Conservation (phyloP, 1,140 invertebrate genomes). For the Zaprionus ghesquierei region DNA sequence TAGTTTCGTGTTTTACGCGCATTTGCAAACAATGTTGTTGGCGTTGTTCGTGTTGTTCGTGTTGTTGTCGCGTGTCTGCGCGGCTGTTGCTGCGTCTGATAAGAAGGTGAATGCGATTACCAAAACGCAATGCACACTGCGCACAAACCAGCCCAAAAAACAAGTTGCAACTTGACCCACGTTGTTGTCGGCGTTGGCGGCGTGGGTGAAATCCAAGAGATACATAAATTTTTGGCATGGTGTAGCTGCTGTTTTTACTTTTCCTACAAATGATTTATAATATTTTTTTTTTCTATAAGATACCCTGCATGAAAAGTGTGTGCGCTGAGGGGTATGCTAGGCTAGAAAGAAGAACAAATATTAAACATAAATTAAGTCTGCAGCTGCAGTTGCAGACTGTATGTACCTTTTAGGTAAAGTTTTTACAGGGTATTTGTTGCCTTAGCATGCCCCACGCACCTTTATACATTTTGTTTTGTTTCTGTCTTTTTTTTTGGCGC, state of each 20-base stretch:
- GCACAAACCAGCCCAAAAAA: constrained; percentile 39
- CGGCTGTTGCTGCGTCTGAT: constrained; percentile 21
- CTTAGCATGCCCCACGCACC: neutral
- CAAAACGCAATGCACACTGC: constrained; percentile 27
- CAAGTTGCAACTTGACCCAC: constrained; percentile 58
- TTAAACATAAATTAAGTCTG: too few species aligned
- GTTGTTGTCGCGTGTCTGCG: constrained; percentile 30
- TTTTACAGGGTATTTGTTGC: constrained; percentile 2
- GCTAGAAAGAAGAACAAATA: too few species aligned
- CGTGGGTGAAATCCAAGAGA: constrained; percentile 76
- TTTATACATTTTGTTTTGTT: constrained; percentile 12
- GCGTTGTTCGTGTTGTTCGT: constrained; percentile 4
- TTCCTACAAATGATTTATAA: constrained; percentile 68
- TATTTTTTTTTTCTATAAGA: constrained; percentile 25
- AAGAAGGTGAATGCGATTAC: constrained; percentile 51
- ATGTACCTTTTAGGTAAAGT: too few species aligned
- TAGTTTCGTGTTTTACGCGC: constrained; percentile 39
- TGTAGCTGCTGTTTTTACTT: constrained; percentile 73
- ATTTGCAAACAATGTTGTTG: constrained; percentile 45
- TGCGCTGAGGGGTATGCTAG: neutral
- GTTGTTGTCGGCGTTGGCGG: constrained; percentile 22
- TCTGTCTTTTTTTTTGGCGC: constrained; percentile 53
- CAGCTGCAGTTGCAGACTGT: neutral
- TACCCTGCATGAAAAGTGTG: constrained; percentile 10
- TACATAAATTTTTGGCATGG: constrained; percentile 70